Percentiles rank a stretch among this genome's conserved stretches.
Conservation (phyloP, 2,888 invertebrate species). For the Folsomia manolachei region DNA sequence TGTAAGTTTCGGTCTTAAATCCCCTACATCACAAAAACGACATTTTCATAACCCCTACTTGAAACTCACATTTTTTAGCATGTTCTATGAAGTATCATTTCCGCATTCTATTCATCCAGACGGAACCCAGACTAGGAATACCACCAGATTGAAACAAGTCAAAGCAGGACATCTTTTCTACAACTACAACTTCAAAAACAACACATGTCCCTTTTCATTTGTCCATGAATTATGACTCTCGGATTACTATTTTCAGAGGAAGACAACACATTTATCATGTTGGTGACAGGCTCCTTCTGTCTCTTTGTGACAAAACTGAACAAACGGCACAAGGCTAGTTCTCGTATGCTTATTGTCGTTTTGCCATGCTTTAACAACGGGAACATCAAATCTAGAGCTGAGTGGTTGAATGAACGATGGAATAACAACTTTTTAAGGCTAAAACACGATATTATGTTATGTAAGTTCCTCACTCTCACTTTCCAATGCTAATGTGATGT, state of each 20-base stretch:
- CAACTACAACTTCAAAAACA: constrained; percentile 22
- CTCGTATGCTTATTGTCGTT: not conserved
- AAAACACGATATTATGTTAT: no score
- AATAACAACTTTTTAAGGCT: no score
- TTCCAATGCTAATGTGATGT: not conserved
- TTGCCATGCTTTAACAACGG: no score
- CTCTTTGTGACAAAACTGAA: constrained; percentile 18
- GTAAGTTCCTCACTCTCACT: no score
- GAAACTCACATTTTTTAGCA: no score
- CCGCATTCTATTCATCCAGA: no score
- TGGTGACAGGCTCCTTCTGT: constrained; percentile 35
- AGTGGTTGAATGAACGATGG: no score
- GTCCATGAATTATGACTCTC: constrained; percentile 38
- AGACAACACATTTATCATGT: constrained; percentile 41
- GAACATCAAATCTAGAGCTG: no score
- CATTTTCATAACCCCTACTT: no score
- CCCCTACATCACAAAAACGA: no score
- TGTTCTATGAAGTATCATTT: no score
- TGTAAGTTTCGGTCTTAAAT: no score
- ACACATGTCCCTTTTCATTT: constrained; percentile 44
- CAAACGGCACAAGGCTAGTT: not conserved
- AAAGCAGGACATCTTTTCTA: constrained; percentile 2
- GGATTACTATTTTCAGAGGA: constrained; percentile 38
- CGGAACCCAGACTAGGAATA: not conserved
- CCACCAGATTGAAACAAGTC: constrained; percentile 1